Evolutionary conservation across 2,797 vertebrate genomes (phyloP).

Genomic region (Phalloptychus januarius): DNA sequence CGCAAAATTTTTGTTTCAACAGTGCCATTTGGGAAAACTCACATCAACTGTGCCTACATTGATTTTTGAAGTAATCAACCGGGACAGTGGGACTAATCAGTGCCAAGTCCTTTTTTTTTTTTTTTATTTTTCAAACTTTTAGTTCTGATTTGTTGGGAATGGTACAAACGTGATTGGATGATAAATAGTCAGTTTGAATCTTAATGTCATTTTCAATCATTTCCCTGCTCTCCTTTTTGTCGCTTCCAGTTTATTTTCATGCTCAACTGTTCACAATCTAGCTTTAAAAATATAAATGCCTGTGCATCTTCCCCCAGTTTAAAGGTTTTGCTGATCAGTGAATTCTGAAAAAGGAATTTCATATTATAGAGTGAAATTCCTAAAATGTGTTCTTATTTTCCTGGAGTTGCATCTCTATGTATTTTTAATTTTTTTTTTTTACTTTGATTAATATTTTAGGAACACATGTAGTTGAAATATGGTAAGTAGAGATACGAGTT

Average conservation of each 20-base stretch:
- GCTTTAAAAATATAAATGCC: neutral
- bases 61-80: neutral
- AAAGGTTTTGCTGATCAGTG: neutral
- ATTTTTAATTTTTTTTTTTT: neutral
- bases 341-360: neutral
- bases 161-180: neutral
- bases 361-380: neutral
- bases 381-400: neutral
- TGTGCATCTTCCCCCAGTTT: neutral
- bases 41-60: neutral
- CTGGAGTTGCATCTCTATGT: neutral
- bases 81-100: neutral
- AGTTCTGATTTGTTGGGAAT: neutral
- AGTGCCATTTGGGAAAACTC: neutral
- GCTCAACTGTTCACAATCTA: neutral
- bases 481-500: neutral
- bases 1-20: neutral
- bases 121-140: neutral
- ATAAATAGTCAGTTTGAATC: neutral
- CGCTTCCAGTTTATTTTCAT: neutral
- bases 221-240: neutral
- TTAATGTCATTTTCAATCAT: neutral
- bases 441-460: neutral
- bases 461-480: neutral
- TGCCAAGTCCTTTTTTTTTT: neutral